Conservation (phyloP, 2,113 vertebrate species). For the Toxotes chatareus region DNA sequence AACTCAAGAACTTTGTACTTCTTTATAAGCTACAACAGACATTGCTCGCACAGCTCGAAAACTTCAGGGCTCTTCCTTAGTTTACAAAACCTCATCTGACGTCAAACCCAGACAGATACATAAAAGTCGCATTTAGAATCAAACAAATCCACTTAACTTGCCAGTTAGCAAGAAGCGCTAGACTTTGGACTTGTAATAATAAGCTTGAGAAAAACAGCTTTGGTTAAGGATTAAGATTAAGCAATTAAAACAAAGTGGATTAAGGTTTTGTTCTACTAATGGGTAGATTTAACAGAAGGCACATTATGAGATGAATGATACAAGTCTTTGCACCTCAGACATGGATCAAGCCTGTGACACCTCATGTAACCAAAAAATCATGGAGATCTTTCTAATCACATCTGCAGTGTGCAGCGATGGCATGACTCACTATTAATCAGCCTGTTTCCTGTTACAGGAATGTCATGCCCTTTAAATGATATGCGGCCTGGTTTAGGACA, state of each 20-base stretch:
- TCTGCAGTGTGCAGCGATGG: background rate
- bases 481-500: background rate
- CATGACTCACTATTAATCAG: constrained; percentile 27
- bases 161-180: too few species aligned
- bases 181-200: too few species aligned
- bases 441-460: background rate
- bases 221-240: background rate
- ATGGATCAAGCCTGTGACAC: constrained; percentile 26
- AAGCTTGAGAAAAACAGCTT: background rate
- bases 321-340: constrained; percentile 11
- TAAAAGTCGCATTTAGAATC: too few species aligned
- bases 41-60: too few species aligned
- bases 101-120: too few species aligned
- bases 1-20: too few species aligned
- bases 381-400: background rate
- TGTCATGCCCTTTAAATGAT: background rate
- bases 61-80: too few species aligned
- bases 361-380: background rate
- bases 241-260: background rate
- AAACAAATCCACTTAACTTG: too few species aligned
- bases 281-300: constrained; percentile 9
- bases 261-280: background rate
- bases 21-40: too few species aligned
- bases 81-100: too few species aligned
- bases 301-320: constrained; percentile 19